Evolutionary conservation across 2,888 invertebrate genomes (phyloP).

Genomic region (Coecobrya sp.): DNA sequence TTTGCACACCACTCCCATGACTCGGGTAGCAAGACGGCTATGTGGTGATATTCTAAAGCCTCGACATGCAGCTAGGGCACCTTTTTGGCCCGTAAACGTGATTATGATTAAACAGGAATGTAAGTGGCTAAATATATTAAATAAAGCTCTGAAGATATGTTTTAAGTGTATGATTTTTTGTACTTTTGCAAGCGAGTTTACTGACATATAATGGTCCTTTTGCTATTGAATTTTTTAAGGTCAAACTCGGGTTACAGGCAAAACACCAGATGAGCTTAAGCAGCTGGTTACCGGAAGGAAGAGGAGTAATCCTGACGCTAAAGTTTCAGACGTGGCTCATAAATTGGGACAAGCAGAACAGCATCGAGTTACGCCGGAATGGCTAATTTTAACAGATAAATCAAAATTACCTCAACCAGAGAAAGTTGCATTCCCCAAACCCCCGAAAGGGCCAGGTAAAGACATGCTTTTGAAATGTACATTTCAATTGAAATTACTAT

Average conservation of each 20-base stretch:
- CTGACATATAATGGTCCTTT: background rate
- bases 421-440: conserved; percentile 95
- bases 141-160: too few species aligned
- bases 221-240: conserved; percentile 84
- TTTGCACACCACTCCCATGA: conserved; percentile 96
- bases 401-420: conserved; percentile 94
- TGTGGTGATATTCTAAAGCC: conserved; percentile 95
- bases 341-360: conserved; percentile 90
- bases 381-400: conserved; percentile 92
- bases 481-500: background rate
- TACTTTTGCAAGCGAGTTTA: too few species aligned
- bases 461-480: background rate
- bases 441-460: conserved; percentile 94
- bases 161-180: too few species aligned
- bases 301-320: conserved; percentile 87
- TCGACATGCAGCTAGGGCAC: conserved; percentile 95
- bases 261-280: conserved; percentile 89
- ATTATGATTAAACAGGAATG: conserved; percentile 95
- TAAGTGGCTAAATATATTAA: too few species aligned
- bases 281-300: conserved; percentile 89
- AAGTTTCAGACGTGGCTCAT: conserved; percentile 87
- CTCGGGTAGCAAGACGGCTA: conserved; percentile 95
- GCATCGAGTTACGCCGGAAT: conserved; percentile 90
- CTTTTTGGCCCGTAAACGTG: conserved; percentile 90
- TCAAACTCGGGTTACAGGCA: conserved; percentile 89